A percentile compares a stretch with the other conserved stretches of the same genome.
phyloP scores from a whole-genome alignment of 2,113 vertebrate species.

The Bos indicus region DNA sequence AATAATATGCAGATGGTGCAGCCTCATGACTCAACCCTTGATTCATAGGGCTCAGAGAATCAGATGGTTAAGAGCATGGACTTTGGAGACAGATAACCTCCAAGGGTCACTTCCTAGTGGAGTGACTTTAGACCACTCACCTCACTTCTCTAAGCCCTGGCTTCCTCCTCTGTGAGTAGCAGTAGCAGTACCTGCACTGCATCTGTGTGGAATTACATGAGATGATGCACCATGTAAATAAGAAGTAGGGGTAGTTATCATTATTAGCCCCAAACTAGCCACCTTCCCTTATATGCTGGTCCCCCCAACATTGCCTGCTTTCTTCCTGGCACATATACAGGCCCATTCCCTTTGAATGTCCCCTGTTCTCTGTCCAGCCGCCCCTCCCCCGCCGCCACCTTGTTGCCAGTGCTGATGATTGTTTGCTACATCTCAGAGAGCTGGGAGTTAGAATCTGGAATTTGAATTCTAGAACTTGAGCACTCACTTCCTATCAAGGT shows the following conservation, averaged over 20 bases:
- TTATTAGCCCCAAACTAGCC: not conserved
- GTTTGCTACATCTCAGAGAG: not conserved
- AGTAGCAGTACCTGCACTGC: accelerated
- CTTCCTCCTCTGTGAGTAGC: not conserved
- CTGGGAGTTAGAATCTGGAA: not conserved
- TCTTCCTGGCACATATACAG: not conserved
- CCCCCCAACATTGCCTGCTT: not conserved
- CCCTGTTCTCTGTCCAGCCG: too few species aligned
- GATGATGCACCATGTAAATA: not conserved
- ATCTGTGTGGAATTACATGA: not conserved
- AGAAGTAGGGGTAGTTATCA: not conserved
- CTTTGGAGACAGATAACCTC: not conserved
- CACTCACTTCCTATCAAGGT: not conserved
- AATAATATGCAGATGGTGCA: not conserved
- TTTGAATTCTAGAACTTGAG: not conserved
- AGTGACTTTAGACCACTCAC: not conserved
- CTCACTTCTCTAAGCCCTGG: too few species aligned
- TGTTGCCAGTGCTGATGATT: accelerated
- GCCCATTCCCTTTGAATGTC: not conserved
- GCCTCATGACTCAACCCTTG: not conserved
- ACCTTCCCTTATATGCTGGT: not conserved
- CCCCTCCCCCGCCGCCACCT: accelerated
- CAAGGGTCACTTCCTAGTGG: not conserved
- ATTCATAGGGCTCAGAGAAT: not conserved
- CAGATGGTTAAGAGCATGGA: not conserved